Evolutionary conservation across 2,888 invertebrate genomes (phyloP).

Genomic region (Lottia gigantea): DNA sequence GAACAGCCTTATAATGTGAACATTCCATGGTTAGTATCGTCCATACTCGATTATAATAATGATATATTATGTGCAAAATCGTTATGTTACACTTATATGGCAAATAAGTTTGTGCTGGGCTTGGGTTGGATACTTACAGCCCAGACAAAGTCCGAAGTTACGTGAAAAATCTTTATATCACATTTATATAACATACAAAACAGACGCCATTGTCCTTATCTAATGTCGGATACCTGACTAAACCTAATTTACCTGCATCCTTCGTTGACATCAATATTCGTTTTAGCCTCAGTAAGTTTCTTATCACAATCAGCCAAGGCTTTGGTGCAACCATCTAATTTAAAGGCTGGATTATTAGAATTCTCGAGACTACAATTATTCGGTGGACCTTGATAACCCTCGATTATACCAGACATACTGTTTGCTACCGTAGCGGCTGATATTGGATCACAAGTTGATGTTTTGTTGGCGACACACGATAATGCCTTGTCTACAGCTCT

Average conservation of each 20-base stretch:
- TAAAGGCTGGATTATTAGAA: conserved; percentile 1
- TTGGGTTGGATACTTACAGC: too few relatives aligned
- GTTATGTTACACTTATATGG: too few relatives aligned
- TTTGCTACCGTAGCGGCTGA: conserved; percentile 1
- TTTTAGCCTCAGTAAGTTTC: not conserved
- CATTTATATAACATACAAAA: too few relatives aligned
- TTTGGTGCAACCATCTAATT: not conserved
- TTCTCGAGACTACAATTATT: not conserved
- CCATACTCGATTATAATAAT: too few relatives aligned
- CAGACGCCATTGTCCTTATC: too few relatives aligned
- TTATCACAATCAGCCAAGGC: not conserved
- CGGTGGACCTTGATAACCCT: conserved; percentile 9
- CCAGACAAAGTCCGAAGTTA: too few relatives aligned
- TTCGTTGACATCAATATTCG: not conserved
- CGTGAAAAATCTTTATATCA: too few relatives aligned
- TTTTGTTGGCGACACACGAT: not conserved
- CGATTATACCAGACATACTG: not conserved
- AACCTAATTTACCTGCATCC: not conserved
- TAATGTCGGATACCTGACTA: not conserved
- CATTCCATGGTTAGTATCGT: too few relatives aligned
- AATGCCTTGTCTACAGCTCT: conserved; percentile 4
- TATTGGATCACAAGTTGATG: not conserved
- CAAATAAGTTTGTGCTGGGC: too few relatives aligned
- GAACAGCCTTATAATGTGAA: too few relatives aligned
- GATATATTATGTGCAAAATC: too few relatives aligned